Evolutionary conservation across 2,888 invertebrate species (phyloP), one percentile per base, ranked within the genome.

Genomic region (Protula sp.): DNA sequence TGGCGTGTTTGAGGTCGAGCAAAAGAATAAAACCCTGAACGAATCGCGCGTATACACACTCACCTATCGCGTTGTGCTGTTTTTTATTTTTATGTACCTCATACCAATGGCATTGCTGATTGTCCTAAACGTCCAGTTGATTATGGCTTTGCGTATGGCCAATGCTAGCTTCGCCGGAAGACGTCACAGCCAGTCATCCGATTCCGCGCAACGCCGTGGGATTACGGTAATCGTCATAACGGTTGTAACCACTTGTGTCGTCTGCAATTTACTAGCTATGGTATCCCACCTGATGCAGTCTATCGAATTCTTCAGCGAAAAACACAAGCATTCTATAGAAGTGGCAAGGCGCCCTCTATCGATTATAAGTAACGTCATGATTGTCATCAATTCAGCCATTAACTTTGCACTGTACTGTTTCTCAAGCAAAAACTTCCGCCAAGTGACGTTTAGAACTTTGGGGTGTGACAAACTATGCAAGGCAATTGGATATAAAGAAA

Each of bases 211-310:
- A 26, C 50, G 24, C 14, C 5, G 53, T 9, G 9, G 19, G 9
- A 50, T 9, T 19, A 9, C 50, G 22, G 24, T 24, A 26, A 26
- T 24, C 9, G 68, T 67, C 1, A 61, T 62, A 38, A 54, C 54
- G 27, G 62, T 68, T 19, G 68, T 68, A 4, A 53, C 52, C 9
- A 60, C 62, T 4, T 63, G 55, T 45, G 59, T 68, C 24, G 54
- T 60, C 47, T 65, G 65, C 47, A 65, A 67, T 59, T n/a, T 61
- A 14, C 28, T 57, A 14, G 63, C 65, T n/a, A 60, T 67, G 63
- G 38, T 59, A 26, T 55, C 66, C 19, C 66, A 67, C 31, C 30
- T 68, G 14, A 47, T 68, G 22, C 63, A 55, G 56, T 62, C 65
- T 0, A 47, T 68, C n/a, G 55, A 61, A 22, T 27, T 47, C n/a